Conservation (phyloP, 2,113 vertebrate genomes). For the Piprites chloris region DNA sequence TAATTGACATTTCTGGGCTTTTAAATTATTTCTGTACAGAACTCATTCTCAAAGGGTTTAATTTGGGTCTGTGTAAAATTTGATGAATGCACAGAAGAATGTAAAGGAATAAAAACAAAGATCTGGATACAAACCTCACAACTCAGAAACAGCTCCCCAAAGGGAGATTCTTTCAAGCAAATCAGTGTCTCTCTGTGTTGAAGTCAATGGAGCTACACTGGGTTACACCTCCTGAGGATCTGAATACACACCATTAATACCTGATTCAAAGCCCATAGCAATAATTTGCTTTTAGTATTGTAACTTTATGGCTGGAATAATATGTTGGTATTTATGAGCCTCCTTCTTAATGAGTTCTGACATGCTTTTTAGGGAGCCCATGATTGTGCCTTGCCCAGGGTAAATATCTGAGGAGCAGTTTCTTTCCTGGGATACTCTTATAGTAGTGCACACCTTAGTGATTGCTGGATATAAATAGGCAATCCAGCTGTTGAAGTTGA, state of each 20-base stretch:
- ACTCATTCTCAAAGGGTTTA: conserved; percentile 17
- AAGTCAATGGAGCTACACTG: neutral
- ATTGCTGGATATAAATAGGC: neutral
- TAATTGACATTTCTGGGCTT: conserved; percentile 27
- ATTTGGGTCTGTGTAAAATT: conserved; percentile 3
- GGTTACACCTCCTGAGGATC: conserved; percentile 24
- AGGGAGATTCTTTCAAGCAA: conserved; percentile 14
- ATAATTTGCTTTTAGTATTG: neutral
- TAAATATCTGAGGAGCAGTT: neutral
- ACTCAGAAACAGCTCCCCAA: neutral
- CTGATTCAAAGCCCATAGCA: conserved; percentile 15
- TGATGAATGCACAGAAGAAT: conserved; percentile 21
- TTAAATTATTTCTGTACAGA: conserved; percentile 11
- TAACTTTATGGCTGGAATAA: neutral
- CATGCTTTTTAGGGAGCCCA: neutral
- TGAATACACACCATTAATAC: conserved; percentile 30
- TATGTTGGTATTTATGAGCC: conserved; percentile 12
- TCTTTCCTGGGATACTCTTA: neutral
- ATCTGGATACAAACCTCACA: neutral
- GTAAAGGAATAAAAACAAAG: conserved; percentile 25
- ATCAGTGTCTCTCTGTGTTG: conserved; percentile 5
- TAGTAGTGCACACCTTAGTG: neutral
- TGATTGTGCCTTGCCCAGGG: neutral
- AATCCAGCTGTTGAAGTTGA: neutral
- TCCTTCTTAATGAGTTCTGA: conserved; percentile 31